phyloP scores from a whole-genome alignment of 1,140 invertebrate species.

The Pomacea maculata region DNA sequence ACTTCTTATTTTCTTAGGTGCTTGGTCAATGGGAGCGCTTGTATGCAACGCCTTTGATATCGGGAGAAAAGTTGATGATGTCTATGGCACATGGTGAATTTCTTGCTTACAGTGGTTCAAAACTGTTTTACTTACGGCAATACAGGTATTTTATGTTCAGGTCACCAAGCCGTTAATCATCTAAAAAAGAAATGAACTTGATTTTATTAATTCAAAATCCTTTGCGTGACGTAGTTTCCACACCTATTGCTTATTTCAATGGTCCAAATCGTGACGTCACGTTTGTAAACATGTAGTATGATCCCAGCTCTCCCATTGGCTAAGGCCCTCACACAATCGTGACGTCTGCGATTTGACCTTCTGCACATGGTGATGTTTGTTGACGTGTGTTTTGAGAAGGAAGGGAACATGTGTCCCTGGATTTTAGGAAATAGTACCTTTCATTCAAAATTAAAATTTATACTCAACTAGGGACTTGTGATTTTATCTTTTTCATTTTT shows the following conservation, averaged over 20 bases:
- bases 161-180: background rate
- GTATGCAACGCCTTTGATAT: background rate
- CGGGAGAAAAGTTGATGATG: background rate
- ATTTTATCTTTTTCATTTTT: too few relatives aligned
- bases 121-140: background rate
- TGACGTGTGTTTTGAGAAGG: too few relatives aligned
- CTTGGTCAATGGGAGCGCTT: conserved; percentile 3
- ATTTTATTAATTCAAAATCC: background rate
- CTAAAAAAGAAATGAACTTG: background rate
- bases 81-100: background rate
- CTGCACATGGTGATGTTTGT: too few relatives aligned
- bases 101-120: conserved; percentile 2
- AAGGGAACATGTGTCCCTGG: too few relatives aligned
- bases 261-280: background rate
- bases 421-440: too few relatives aligned
- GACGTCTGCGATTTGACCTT: too few relatives aligned
- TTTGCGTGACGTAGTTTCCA: background rate
- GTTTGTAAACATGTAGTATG: background rate
- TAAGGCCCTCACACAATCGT: too few relatives aligned
- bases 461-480: too few relatives aligned
- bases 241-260: background rate
- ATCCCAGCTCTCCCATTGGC: too few relatives aligned
- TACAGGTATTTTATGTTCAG: background rate
- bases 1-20: background rate
- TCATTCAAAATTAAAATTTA: too few relatives aligned